A percentile compares a stretch with the other conserved stretches of the same genome.
These are phyloP conservation scores for Sisyra terminalis DNA, from an alignment of 2,888 invertebrate species.

Conservation along the genomic window DNA sequence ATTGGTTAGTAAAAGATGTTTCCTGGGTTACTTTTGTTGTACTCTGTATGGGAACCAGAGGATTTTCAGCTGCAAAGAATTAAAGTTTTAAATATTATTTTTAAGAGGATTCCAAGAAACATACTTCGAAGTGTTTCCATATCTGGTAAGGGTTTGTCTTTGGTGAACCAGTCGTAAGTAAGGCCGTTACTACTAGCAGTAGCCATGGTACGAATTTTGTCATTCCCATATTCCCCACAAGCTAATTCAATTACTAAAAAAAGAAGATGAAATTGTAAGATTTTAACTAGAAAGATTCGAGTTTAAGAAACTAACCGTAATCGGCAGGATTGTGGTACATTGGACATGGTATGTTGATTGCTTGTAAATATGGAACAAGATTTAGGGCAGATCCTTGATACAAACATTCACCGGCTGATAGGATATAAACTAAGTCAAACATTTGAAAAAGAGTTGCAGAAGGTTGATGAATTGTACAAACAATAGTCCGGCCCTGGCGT, in stretches of 20 bases:
- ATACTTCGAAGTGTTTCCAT: constrained; percentile 35
- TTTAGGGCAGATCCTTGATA: constrained; percentile 62
- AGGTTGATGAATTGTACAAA: constrained; percentile 91
- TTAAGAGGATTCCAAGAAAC: background rate
- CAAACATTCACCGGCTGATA: constrained; percentile 67
- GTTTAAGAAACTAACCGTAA: constrained; percentile 50
- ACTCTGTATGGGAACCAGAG: constrained; percentile 28
- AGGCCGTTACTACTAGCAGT: constrained; percentile 53
- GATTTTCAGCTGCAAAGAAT: constrained; percentile 25
- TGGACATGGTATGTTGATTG: constrained; percentile 66
- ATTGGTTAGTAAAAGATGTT: constrained; percentile 52
- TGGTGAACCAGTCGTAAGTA: constrained; percentile 48
- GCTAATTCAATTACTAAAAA: constrained; percentile 79
- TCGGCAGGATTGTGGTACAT: constrained; percentile 93
- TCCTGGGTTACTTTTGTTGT: constrained; percentile 34
- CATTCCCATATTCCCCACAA: constrained; percentile 77
- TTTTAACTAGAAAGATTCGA: background rate
- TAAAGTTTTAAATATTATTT: constrained; percentile 8
- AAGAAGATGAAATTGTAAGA: too few species aligned
- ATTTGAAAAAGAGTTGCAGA: constrained; percentile 84
- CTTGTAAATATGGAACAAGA: constrained; percentile 61
- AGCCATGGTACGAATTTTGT: constrained; percentile 50
- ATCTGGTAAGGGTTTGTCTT: constrained; percentile 35
- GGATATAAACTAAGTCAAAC: constrained; percentile 77
- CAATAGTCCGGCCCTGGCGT: constrained; percentile 69